Evolutionary conservation across 1,140 invertebrate genomes (phyloP).

Genomic region (Varroa destructor): DNA sequence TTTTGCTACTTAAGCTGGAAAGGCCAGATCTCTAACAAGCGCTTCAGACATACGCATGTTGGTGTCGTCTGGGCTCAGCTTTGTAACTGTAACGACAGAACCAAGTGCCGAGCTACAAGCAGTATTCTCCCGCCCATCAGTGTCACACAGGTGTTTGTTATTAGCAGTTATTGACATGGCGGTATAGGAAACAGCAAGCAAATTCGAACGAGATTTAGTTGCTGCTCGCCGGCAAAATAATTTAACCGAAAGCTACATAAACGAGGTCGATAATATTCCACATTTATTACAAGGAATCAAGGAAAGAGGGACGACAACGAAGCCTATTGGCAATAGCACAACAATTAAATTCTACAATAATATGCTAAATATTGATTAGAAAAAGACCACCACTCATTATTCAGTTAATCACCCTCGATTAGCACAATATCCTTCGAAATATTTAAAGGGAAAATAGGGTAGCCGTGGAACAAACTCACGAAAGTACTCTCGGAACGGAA

Average conservation of each 20-base stretch:
- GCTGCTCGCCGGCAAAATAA: not conserved
- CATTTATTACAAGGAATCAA: no score
- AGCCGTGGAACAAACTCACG: no score
- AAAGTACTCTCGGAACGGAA: no score
- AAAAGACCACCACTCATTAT: no score
- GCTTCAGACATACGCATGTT: constrained; percentile 35
- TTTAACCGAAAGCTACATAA: not conserved
- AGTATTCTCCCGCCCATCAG: constrained; percentile 47
- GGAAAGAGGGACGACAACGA: no score
- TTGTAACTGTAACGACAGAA: constrained; percentile 44
- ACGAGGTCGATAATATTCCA: no score
- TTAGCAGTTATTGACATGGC: not conserved
- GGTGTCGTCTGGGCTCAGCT: constrained; percentile 41
- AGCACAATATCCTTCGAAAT: no score
- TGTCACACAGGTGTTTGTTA: constrained; percentile 1
- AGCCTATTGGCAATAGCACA: no score
- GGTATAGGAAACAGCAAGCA: not conserved
- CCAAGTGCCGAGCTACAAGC: constrained; percentile 40
- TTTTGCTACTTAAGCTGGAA: constrained; percentile 28
- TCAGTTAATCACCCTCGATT: no score
- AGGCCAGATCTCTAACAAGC: constrained; percentile 24
- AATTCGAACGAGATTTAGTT: not conserved
- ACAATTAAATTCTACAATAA: no score
- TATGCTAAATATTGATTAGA: no score
- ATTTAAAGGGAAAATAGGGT: no score